Evolutionary conservation across 2,797 vertebrate genomes (phyloP).

Genomic region (Hyperoplus immaculatus): DNA sequence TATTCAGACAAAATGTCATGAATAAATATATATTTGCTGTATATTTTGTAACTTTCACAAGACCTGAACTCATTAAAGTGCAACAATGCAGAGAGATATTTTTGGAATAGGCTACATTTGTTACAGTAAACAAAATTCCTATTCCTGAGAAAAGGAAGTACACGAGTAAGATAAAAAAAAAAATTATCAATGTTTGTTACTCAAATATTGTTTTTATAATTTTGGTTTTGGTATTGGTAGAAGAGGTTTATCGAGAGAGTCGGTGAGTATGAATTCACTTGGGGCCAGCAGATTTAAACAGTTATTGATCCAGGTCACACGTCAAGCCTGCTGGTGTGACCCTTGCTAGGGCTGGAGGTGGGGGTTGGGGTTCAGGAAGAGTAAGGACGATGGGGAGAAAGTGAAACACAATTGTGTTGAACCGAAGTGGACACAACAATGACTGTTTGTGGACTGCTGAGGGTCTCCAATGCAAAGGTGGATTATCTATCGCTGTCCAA

Average conservation of each 20-base stretch:
- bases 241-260: conserved; percentile 51
- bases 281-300: conserved; percentile 85
- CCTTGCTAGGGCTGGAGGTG: conserved; percentile 65
- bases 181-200: background rate
- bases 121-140: background rate
- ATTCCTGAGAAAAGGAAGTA: background rate
- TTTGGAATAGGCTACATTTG: background rate
- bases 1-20: background rate
- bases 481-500: background rate
- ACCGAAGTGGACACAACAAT: conserved; percentile 38
- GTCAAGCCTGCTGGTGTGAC: conserved; percentile 81
- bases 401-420: conserved; percentile 57
- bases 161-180: background rate
- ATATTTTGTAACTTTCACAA: background rate
- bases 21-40: background rate
- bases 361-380: conserved; percentile 65
- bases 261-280: conserved; percentile 77
- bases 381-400: conserved; percentile 63
- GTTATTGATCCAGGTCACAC: conserved; percentile 88
- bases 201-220: background rate
- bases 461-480: background rate
- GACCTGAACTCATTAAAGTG: background rate
- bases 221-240: conserved; percentile 30
- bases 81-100: too few relatives aligned
- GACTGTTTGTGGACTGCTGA: conserved; percentile 4